Base-by-base conservation (phyloP, 2,797 vertebrate species). In the Borostomias antarcticus region DNA sequence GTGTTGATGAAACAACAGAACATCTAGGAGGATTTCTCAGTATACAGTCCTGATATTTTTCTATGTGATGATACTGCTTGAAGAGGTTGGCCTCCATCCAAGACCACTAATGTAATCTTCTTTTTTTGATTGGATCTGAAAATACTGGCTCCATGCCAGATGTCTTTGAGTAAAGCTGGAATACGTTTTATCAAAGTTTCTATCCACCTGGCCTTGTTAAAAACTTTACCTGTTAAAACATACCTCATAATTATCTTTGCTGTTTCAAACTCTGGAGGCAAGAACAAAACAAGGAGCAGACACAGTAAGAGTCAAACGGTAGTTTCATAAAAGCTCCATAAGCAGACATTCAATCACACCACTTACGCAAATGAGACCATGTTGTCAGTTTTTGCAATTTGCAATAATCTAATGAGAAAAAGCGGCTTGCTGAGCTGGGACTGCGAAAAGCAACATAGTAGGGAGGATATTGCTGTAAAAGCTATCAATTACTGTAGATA, bases 331-430 rank as follows among this genome's bases (percentile, higher is more conserved):
- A 79, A 76, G 65, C 67, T 77, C 75, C 69, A 75, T 81, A 77
- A 83, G 80, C 76, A 81, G 75, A 81, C 71, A 80, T 84, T 87
- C 74, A 79, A 72, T 80, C 82, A 81, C 73, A 79, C 78, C 83
- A 76, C 80, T 86, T 80, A 84, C 77, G 75, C 83, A 89, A 89
- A 90, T 86, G 85, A 89, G 84, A 71, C 72, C 65, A 69, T 79
- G 79, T 81, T 74, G 69, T 40, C 68, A 69, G 73, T 82, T 79
- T 86, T 77, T 74, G 76, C 75, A 85, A 85, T 90, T 89, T 85
- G 76, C 83, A 74, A 76, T 81, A 79, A 87, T 88, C 80, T 89
- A 85, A 89, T 77, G 84, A 86, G 78, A 81, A 89, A 85, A 82
- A 69, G 77, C 80, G 62, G 64, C 87, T 87, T 74, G 86, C 88